A percentile compares a stretch with the other conserved stretches of the same genome.
Evolutionary conservation across 2,797 vertebrate genomes (phyloP).

Genomic region (Mastacembelus armatus): DNA sequence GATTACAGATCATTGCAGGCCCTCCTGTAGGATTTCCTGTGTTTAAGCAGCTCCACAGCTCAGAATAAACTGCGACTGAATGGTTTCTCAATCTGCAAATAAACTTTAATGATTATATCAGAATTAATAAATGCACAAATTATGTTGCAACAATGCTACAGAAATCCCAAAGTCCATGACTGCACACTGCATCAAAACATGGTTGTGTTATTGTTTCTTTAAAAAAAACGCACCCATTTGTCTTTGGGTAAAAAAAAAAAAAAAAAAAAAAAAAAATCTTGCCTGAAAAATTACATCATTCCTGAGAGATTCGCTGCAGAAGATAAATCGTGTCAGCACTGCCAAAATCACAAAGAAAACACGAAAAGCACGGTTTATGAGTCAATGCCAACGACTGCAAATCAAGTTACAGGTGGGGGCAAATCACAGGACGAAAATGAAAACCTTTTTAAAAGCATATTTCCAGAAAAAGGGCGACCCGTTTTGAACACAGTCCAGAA

Average conservation of each 20-base stretch:
- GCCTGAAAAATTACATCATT: constrained; percentile 65
- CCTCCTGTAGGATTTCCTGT: not conserved
- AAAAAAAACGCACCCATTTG: constrained; percentile 40
- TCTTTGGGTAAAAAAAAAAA: constrained; percentile 27
- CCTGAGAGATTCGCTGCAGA: constrained; percentile 56
- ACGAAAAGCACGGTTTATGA: constrained; percentile 34
- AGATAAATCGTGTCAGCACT: constrained; percentile 42
- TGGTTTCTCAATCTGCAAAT: constrained; percentile 15
- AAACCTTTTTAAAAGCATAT: constrained; percentile 60
- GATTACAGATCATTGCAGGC: not conserved
- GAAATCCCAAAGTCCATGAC: constrained; percentile 21
- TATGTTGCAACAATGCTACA: constrained; percentile 21
- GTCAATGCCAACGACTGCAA: constrained; percentile 52
- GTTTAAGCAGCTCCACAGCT: constrained; percentile 25
- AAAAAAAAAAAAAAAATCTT: no score
- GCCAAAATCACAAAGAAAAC: constrained; percentile 55
- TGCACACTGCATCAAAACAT: constrained; percentile 35
- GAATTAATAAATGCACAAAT: constrained; percentile 45
- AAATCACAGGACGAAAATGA: constrained; percentile 50
- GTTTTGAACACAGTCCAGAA: constrained; percentile 65
- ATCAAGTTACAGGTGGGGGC: constrained; percentile 50
- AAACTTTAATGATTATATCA: constrained; percentile 20
- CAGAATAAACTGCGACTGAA: constrained; percentile 15
- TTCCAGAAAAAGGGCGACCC: constrained; percentile 64
- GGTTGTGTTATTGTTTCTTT: constrained; percentile 45